Percentiles rank a stretch among this genome's conserved stretches.
These are phyloP conservation scores for Acrocephalus kingi DNA, from an alignment of 2,113 vertebrate genomes.

Conservation along the genomic window DNA sequence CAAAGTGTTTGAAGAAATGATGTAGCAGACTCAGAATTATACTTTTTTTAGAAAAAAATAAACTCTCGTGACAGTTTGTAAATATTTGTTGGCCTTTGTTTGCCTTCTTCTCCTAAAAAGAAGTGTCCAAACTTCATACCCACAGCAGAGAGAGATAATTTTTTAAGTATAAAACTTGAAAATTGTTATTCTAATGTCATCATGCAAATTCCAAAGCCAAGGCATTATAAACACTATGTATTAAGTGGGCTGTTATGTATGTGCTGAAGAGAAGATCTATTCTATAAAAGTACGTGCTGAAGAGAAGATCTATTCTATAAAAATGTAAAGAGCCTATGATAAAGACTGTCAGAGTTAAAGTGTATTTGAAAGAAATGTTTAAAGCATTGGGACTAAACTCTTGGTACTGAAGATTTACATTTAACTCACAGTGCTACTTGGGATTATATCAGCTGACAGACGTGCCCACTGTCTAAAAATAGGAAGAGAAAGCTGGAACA, in stretches of 20 bases:
- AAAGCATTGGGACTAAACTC: neutral
- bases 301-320: neutral
- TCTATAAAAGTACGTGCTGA: neutral
- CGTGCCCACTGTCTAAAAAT: neutral
- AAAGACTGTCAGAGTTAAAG: neutral
- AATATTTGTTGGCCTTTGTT: neutral
- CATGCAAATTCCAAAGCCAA: neutral
- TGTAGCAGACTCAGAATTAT: neutral
- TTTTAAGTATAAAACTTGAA: neutral
- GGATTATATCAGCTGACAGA: neutral
- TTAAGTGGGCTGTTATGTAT: neutral
- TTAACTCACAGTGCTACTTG: neutral
- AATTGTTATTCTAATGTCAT: neutral
- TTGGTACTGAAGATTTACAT: neutral
- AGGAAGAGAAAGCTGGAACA: constrained; percentile 22
- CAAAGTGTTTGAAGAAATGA: neutral
- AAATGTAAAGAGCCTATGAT: neutral
- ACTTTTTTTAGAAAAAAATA: neutral
- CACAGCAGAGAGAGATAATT: neutral
- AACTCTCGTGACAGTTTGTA: neutral
- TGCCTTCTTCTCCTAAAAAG: neutral
- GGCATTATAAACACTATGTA: neutral
- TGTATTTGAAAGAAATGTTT: neutral
- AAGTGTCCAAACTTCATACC: neutral
- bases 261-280: neutral